phyloP scores from a whole-genome alignment of 2,113 vertebrate genomes.

The Trematocara zebra region DNA sequence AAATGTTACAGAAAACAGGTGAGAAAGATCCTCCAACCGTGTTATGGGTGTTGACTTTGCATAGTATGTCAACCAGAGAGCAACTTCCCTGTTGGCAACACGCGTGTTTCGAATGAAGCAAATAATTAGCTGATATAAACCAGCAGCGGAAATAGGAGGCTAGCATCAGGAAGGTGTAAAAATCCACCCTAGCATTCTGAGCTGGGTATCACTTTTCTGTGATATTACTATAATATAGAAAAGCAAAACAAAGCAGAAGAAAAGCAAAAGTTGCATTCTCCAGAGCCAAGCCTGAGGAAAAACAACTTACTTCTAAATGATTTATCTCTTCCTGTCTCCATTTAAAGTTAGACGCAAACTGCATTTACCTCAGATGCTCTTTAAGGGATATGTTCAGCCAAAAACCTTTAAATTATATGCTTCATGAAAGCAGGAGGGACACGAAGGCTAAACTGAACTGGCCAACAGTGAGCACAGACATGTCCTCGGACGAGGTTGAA shows the following conservation, averaged over 20 bases:
- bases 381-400: not conserved
- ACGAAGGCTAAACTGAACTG: not conserved
- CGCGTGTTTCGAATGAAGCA: not conserved
- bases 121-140: not conserved
- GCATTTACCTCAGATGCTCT: conserved; percentile 31
- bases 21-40: not conserved
- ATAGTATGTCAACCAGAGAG: not conserved
- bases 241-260: not conserved
- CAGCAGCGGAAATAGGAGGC: not conserved
- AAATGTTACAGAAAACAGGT: not conserved
- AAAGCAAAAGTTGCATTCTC: not conserved
- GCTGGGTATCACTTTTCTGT: not conserved
- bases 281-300: not conserved
- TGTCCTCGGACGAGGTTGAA: conserved; percentile 14
- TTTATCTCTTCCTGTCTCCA: not conserved
- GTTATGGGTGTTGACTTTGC: not conserved
- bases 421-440: conserved; percentile 1
- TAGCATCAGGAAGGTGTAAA: not conserved
- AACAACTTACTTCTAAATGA: not conserved
- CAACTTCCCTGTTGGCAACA: not conserved
- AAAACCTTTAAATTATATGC: conserved; percentile 52
- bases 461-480: not conserved
- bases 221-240: not conserved
- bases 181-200: not conserved
- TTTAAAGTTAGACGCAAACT: not conserved